phyloP scores from a whole-genome alignment of 2,113 vertebrate species.

The Paradoxurus hermaphroditus region DNA sequence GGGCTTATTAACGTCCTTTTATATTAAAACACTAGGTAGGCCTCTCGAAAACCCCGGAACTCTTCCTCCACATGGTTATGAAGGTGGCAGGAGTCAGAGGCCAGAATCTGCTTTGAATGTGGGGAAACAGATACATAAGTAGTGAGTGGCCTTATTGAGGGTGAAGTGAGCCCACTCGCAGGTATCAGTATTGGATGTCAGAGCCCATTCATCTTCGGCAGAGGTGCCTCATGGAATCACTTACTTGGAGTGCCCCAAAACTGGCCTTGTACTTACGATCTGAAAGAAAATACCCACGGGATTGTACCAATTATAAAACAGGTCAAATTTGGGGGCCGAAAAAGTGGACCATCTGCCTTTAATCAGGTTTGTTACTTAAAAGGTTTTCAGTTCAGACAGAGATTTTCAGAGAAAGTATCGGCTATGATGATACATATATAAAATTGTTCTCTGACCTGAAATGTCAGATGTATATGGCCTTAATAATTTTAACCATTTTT shows the following conservation, averaged over 20 bases:
- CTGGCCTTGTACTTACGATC: constrained; percentile 40
- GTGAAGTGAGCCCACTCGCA: not conserved
- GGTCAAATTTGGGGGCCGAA: constrained; percentile 53
- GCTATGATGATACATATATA: not conserved
- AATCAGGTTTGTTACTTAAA: constrained; percentile 42
- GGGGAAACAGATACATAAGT: not conserved
- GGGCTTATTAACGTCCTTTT: not conserved
- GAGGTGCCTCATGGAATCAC: not conserved
- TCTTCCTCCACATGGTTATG: not conserved
- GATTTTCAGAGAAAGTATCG: constrained; percentile 42
- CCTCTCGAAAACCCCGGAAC: constrained; percentile 27
- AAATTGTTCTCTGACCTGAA: not conserved
- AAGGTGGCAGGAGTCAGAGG: constrained; percentile 4
- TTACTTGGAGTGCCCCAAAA: not conserved
- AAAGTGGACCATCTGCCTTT: constrained; percentile 49
- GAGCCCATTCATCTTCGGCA: constrained; percentile 29
- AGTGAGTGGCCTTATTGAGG: not conserved
- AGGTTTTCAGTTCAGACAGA: constrained; percentile 23
- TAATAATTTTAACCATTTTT: constrained; percentile 62
- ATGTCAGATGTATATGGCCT: constrained; percentile 47
- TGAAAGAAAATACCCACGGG: constrained; percentile 56
- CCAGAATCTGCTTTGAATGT: constrained; percentile 40
- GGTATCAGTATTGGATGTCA: not conserved
- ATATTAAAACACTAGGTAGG: not conserved
- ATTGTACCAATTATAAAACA: constrained; percentile 60